Evolutionary conservation across 2,888 invertebrate species (phyloP).

Genomic region (Steinernema scapterisci): DNA sequence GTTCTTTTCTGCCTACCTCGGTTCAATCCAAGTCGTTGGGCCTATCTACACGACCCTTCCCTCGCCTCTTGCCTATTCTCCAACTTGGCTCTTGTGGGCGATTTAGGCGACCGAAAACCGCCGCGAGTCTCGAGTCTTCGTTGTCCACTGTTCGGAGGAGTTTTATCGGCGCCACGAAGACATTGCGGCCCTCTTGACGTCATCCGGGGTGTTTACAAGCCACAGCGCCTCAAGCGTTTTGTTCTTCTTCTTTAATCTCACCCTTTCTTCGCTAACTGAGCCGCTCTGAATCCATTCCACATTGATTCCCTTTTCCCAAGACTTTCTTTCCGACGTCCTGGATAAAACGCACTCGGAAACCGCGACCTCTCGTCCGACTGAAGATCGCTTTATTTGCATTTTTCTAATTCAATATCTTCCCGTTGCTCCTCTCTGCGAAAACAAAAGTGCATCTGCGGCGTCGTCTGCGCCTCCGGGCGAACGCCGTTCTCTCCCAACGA

Average conservation of each 20-base stretch:
- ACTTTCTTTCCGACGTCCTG: not conserved
- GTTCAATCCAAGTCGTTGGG: too few relatives aligned
- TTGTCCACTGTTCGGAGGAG: not conserved
- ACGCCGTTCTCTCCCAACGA: not conserved
- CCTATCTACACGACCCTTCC: too few relatives aligned
- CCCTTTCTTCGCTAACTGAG: not conserved
- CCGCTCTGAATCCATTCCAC: not conserved
- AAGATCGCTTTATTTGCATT: slow-evolving; percentile 27
- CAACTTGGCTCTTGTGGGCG: too few relatives aligned
- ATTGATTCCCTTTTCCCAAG: not conserved
- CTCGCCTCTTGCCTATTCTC: too few relatives aligned
- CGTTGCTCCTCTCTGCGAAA: not conserved
- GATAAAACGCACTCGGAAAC: not conserved
- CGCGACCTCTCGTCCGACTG: not conserved
- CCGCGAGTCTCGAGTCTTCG: not conserved
- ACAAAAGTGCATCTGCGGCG: slow-evolving; percentile 21
- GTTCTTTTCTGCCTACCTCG: too few relatives aligned
- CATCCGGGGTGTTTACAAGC: not conserved
- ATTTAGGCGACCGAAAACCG: not conserved
- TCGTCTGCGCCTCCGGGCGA: not conserved
- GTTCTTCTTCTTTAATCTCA: not conserved
- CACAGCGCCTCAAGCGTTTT: not conserved
- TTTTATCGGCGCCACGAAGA: not conserved
- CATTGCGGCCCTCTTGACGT: not conserved
- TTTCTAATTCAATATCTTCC: slow-evolving; percentile 5